These are phyloP conservation scores for Brienomyrus brachyistius DNA, from an alignment of 2,113 vertebrate genomes.

Conservation along the genomic window DNA sequence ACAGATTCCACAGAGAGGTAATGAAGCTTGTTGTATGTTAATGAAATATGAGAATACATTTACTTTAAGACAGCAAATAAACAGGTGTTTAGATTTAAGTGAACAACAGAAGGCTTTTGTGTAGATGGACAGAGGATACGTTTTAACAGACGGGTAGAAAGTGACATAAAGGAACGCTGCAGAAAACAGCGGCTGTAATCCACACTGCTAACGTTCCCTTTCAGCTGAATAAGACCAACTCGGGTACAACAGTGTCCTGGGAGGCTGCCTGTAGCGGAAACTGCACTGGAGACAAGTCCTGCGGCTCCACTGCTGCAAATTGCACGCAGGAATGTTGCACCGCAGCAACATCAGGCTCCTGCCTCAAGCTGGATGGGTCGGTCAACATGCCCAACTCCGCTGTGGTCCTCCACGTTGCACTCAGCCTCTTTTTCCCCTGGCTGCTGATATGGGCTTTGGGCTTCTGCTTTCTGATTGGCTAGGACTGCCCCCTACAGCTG, in stretches of 20 bases:
- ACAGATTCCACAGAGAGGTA: background rate
- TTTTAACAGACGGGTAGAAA: background rate
- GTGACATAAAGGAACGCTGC: background rate
- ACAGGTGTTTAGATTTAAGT: background rate
- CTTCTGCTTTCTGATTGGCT: conserved; percentile 23
- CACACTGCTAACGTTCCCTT: conserved; percentile 9
- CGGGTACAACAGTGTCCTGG: conserved; percentile 30
- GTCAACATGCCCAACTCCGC: conserved; percentile 48
- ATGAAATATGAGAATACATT: background rate
- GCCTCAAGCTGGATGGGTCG: conserved; percentile 62
- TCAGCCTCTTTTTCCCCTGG: conserved; percentile 23
- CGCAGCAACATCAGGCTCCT: conserved; percentile 49
- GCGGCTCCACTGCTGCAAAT: conserved; percentile 18
- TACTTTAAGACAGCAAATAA: background rate
- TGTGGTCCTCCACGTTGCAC: conserved; percentile 12
- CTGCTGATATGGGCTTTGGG: conserved; percentile 36
- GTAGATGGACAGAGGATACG: background rate
- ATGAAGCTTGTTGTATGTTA: background rate
- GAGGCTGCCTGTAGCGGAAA: conserved; percentile 53
- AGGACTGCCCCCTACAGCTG: conserved; percentile 12
- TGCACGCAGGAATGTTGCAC: conserved; percentile 69
- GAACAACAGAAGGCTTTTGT: background rate
- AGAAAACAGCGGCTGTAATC: background rate
- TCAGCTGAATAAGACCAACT: conserved; percentile 59
- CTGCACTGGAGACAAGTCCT: conserved; percentile 47